Evolutionary conservation across 2,797 vertebrate species (phyloP).

Genomic region (Perodicticus potto): DNA sequence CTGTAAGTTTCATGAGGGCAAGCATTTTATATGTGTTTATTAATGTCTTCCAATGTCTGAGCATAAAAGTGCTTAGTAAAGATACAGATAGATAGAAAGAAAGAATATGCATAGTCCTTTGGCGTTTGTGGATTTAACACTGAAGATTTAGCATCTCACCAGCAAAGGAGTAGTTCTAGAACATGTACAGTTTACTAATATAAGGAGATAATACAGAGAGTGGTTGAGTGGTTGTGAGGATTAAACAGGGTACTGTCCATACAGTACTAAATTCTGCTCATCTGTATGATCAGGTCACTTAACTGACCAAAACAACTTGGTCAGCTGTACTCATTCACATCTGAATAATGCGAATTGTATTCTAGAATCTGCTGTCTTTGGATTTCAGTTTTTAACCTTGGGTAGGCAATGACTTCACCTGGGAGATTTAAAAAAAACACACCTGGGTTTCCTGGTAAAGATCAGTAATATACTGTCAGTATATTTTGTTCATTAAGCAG

Average conservation of each 20-base stretch:
- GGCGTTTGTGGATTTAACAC: not conserved
- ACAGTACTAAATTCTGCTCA: slow-evolving; percentile 16
- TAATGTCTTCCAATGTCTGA: not conserved
- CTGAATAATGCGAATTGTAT: not conserved
- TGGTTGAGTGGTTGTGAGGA: not conserved
- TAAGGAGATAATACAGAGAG: not conserved
- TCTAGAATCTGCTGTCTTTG: slow-evolving; percentile 18
- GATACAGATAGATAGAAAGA: too few species aligned
- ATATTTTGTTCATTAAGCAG: not conserved
- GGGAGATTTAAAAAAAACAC: not conserved
- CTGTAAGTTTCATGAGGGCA: not conserved
- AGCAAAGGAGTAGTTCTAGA: slow-evolving; percentile 23
- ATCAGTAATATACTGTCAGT: not conserved
- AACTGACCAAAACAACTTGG: not conserved
- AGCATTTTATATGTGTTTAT: not conserved
- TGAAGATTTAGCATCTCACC: not conserved
- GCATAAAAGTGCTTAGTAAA: not conserved
- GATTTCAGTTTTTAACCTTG: not conserved
- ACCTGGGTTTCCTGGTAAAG: not conserved
- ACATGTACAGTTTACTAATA: not conserved
- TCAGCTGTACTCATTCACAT: not conserved
- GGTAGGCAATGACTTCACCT: not conserved
- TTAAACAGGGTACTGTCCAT: not conserved
- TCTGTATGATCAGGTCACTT: not conserved
- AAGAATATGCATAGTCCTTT: not conserved